Percentiles rank a stretch among this genome's conserved stretches.
Conservation (phyloP, 2,113 vertebrate species). For the Brevimyrus niger region DNA sequence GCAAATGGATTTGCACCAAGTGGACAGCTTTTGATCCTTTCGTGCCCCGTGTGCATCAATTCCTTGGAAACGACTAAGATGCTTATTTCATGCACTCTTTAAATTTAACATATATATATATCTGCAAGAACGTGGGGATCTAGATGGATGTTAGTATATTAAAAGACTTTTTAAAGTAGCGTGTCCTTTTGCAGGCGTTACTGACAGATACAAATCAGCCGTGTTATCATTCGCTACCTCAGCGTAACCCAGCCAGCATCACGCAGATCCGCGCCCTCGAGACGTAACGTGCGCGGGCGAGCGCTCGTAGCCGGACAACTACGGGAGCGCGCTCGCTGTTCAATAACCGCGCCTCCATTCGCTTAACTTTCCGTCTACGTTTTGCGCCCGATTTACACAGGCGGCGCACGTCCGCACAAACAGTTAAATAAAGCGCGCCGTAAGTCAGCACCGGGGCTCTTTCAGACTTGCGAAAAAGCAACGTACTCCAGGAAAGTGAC, state of each 20-base stretch:
- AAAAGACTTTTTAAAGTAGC: background rate
- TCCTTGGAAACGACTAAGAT: background rate
- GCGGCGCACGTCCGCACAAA: background rate
- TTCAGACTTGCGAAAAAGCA: background rate
- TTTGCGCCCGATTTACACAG: background rate
- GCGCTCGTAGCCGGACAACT: background rate
- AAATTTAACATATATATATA: background rate
- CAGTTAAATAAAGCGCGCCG: background rate
- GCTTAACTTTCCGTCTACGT: background rate
- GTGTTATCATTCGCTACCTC: background rate
- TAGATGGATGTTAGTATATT: background rate
- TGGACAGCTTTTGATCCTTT: background rate
- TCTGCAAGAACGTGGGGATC: background rate
- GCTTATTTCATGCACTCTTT: background rate
- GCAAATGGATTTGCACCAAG: background rate
- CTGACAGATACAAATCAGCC: background rate
- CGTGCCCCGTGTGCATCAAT: background rate
- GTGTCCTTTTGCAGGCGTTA: background rate
- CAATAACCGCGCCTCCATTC: background rate
- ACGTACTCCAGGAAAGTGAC: background rate
- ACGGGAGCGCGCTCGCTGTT: background rate
- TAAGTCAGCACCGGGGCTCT: background rate
- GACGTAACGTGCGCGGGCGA: background rate
- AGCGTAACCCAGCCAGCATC: background rate
- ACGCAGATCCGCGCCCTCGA: background rate